These are phyloP conservation scores for Decapterus maruadsi DNA, from an alignment of 2,797 vertebrate species.

Conservation along the genomic window DNA sequence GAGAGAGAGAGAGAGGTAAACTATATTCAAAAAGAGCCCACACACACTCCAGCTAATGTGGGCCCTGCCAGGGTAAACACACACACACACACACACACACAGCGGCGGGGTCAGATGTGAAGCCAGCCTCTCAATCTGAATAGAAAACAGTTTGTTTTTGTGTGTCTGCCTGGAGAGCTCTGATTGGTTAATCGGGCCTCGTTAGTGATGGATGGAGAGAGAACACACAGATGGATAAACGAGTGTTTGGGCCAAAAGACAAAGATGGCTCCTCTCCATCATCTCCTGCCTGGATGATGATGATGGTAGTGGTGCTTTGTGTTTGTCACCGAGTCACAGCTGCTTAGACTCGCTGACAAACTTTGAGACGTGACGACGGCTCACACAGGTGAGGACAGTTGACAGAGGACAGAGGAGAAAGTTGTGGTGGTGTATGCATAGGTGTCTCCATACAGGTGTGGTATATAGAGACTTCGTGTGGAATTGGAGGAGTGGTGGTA, in stretches of 20 bases:
- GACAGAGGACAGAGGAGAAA: too few relatives aligned
- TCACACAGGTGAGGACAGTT: too few relatives aligned
- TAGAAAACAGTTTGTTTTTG: slow-evolving; percentile 82
- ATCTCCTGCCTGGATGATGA: not conserved
- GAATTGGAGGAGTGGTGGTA: too few relatives aligned
- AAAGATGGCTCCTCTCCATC: slow-evolving; percentile 70
- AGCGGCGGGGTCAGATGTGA: slow-evolving; percentile 61
- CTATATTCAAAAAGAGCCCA: slow-evolving; percentile 71
- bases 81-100: not conserved
- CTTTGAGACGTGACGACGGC: not conserved
- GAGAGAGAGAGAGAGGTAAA: slow-evolving; percentile 69
- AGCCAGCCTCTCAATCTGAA: slow-evolving; percentile 80
- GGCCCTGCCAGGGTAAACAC: slow-evolving; percentile 54
- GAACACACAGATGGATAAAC: slow-evolving; percentile 63
- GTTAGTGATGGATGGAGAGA: slow-evolving; percentile 56
- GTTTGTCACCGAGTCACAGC: slow-evolving; percentile 19
- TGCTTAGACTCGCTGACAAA: not conserved
- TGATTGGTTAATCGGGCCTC: slow-evolving; percentile 79
- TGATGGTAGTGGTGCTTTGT: not conserved
- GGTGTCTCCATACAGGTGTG: too few relatives aligned
- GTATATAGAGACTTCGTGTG: too few relatives aligned
- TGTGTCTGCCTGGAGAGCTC: slow-evolving; percentile 52
- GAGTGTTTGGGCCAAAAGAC: slow-evolving; percentile 62
- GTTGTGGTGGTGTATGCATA: too few relatives aligned
- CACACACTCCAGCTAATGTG: slow-evolving; percentile 72